phyloP scores from a whole-genome alignment of 2,113 vertebrate genomes.

The Leptodactylus fuscus region DNA sequence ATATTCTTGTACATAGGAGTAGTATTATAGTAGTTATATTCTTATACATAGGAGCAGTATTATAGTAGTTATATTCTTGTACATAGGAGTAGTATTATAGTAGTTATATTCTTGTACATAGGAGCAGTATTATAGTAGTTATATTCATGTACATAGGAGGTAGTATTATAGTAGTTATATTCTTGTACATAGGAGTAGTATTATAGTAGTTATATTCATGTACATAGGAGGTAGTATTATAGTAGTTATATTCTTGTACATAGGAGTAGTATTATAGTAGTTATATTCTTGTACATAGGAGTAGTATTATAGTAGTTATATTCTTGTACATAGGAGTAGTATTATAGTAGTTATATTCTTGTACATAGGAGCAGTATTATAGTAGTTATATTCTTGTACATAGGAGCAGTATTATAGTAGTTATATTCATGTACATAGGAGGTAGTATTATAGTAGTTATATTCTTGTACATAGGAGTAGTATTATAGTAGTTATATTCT shows the following conservation, averaged over 20 bases:
- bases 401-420: conserved; percentile 3
- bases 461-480: background rate
- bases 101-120: conserved; percentile 8
- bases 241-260: conserved; percentile 23
- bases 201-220: conserved; percentile 1
- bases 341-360: conserved; percentile 20
- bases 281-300: background rate
- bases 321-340: conserved; percentile 14
- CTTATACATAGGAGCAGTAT: background rate
- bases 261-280: conserved; percentile 2
- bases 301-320: conserved; percentile 25
- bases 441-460: background rate
- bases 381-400: conserved; percentile 27
- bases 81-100: background rate
- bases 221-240: background rate
- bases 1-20: background rate
- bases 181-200: background rate
- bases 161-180: conserved; percentile 7
- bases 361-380: conserved; percentile 7
- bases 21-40: background rate
- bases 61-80: background rate
- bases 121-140: conserved; percentile 5
- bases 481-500: conserved; percentile 3
- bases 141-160: background rate
- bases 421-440: background rate